A percentile compares a stretch with the other conserved stretches of the same genome.
Conservation (phyloP, 2,888 invertebrate genomes). For the Drosophila ustulata region DNA sequence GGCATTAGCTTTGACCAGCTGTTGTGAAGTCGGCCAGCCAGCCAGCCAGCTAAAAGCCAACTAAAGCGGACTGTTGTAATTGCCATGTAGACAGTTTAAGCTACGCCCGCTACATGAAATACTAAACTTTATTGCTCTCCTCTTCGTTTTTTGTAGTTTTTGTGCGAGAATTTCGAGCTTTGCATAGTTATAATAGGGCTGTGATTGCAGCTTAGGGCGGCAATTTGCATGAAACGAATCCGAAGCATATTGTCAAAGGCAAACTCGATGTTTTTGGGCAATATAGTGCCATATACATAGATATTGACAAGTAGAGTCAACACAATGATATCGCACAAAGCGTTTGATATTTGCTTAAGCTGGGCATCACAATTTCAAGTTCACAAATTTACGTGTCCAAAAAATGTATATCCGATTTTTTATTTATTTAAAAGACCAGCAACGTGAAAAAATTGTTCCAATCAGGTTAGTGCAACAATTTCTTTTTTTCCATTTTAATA, state of each 20-base stretch:
- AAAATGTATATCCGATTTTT: too few relatives aligned
- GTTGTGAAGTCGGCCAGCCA: not conserved
- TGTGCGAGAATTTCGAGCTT: constrained; percentile 1
- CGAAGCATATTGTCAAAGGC: not conserved
- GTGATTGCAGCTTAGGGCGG: not conserved
- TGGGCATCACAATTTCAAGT: not conserved
- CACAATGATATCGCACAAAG: not conserved
- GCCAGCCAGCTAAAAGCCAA: not conserved
- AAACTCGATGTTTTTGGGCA: not conserved
- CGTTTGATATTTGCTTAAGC: not conserved
- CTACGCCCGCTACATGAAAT: not conserved
- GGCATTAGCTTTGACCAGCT: constrained; percentile 6
- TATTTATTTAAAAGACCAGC: too few relatives aligned
- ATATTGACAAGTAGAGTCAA: not conserved
- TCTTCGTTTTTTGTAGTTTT: not conserved
- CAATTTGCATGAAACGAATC: constrained; percentile 5
- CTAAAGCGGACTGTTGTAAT: not conserved
- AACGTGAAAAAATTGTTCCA: too few relatives aligned
- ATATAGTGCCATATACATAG: not conserved
- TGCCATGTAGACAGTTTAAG: constrained; percentile 6
- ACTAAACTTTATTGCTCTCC: not conserved
- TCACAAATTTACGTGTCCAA: too few relatives aligned
- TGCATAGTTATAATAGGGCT: constrained; percentile 9
- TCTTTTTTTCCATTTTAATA: too few relatives aligned
- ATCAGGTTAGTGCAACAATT: too few relatives aligned